Conservation (phyloP, 2,888 invertebrate genomes). For the Podotricha telesiphe region DNA sequence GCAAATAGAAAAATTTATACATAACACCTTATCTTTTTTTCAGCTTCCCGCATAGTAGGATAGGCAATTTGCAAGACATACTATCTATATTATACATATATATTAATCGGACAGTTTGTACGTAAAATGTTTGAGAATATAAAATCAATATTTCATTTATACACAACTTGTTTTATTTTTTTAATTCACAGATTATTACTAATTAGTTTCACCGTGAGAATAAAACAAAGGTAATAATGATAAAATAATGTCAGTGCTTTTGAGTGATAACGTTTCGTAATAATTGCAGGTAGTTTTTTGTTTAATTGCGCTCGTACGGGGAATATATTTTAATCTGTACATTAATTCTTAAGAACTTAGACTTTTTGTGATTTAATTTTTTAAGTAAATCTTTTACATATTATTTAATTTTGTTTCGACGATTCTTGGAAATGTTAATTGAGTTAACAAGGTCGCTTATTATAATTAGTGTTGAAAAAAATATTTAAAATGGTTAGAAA, state of each 20-base stretch:
- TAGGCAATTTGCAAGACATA: too few relatives aligned
- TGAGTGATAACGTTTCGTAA: constrained; percentile 14
- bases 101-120: too few relatives aligned
- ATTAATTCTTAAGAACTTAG: background rate
- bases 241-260: constrained; percentile 8
- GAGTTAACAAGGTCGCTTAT: constrained; percentile 8
- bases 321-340: background rate
- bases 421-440: constrained; percentile 16
- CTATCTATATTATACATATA: too few relatives aligned
- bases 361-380: constrained; percentile 1
- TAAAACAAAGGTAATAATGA: constrained; percentile 12
- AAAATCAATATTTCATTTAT: constrained; percentile 7
- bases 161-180: constrained; percentile 31
- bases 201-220: constrained; percentile 34
- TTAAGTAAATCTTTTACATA: background rate
- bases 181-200: constrained; percentile 33
- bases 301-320: constrained; percentile 10
- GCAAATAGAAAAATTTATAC: too few relatives aligned
- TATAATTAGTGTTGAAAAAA: background rate
- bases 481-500: constrained; percentile 4
- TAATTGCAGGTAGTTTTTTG: constrained; percentile 11
- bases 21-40: too few relatives aligned
- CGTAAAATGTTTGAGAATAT: too few relatives aligned
- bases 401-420: constrained; percentile 5
- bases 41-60: too few relatives aligned